Evolutionary conservation across 2,797 vertebrate species (phyloP), one percentile per base, ranked within the genome.

Genomic region (Chelonia mydas): DNA sequence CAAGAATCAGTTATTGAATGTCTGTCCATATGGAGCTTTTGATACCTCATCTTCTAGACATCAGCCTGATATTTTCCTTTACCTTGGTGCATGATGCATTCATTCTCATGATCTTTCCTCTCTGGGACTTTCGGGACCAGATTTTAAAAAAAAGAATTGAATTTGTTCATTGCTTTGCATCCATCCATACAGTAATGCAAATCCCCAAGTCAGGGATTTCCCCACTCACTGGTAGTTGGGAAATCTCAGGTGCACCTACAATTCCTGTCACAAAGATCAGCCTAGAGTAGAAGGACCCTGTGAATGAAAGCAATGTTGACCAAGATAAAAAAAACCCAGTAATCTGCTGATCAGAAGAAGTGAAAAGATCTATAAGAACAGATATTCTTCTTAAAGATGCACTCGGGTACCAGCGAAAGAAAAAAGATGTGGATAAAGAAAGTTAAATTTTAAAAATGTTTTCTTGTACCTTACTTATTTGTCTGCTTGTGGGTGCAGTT

Each of bases 21-120:
- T 33, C 50, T 72, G n/a, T 41, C 53, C 11, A 0, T 5, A 3
- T 4, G 4, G 21, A 15, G 1, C 23, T 57, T 23, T 10, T 59
- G 28, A 0, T 12, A 49, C 37, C 45, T 47, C 74, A 9, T 1
- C 33, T 57, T 76, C 27, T 49, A 55, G 16, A 17, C 49, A 31
- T 31, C 89, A 19, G 11, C 0, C 47, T 55, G 74, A 31, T 77
- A 15, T 41, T 80, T 47, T 76, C 41, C 27, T 76, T 76, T 37
- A 21, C 25, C 68, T 5, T 2, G 1, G 10, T 8, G 81, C 54
- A 7, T 23, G 8, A 1, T 21, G 21, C 86, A 31, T 1, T 47
- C 55, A 13, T 11, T 47, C 84, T 1, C 27, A 47, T 11, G 3
- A 41, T 76, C 25, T 9, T 10, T 72, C 31, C 53, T 21, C n/a